Percentiles rank a stretch among this genome's conserved stretches.
Evolutionary conservation across 2,113 vertebrate genomes (phyloP).

Genomic region (Melanerpes aurifrons): DNA sequence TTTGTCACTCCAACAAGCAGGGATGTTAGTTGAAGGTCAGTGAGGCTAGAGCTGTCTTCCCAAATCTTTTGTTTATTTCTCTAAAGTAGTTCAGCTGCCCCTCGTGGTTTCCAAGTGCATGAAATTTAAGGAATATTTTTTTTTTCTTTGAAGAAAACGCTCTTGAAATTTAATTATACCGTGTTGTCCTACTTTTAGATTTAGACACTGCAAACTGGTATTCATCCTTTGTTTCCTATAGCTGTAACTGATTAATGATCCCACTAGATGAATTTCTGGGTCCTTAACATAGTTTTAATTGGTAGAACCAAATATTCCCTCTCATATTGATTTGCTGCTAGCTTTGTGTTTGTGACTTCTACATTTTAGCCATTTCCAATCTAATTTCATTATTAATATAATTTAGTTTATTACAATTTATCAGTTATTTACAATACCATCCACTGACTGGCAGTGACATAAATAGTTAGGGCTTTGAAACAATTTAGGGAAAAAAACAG

Average conservation of each 20-base stretch:
- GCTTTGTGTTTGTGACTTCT: neutral
- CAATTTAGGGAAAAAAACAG: neutral
- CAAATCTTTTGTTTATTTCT: neutral
- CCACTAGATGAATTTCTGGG: neutral
- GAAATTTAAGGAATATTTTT: neutral
- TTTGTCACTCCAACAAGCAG: neutral
- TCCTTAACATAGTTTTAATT: neutral
- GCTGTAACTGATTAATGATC: neutral
- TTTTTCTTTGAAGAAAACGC: neutral
- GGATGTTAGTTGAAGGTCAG: neutral
- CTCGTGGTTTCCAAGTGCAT: neutral
- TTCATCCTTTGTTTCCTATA: neutral
- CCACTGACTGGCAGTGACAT: neutral
- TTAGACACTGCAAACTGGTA: neutral
- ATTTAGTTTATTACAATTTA: neutral
- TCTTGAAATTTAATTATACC: neutral
- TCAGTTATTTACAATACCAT: neutral
- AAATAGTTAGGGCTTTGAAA: neutral
- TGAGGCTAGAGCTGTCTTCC: neutral
- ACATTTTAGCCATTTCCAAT: neutral
- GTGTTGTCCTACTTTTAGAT: neutral
- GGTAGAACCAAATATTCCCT: neutral
- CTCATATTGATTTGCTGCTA: neutral
- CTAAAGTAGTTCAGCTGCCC: neutral
- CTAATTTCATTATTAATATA: neutral